These are phyloP conservation scores for Melanotaenia boesemani DNA, from an alignment of 2,797 vertebrate species.

Conservation along the genomic window DNA sequence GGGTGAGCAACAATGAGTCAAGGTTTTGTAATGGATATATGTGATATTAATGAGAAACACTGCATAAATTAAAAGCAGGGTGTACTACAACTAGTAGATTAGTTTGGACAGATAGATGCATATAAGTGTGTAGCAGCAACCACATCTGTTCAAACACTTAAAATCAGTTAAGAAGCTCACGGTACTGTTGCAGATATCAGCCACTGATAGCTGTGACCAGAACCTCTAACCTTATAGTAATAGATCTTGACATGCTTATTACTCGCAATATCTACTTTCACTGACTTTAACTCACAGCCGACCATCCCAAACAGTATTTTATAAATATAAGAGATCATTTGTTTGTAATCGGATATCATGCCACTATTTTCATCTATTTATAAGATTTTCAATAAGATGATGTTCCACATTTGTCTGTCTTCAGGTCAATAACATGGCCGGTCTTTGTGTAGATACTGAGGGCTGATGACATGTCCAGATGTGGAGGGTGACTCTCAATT, in stretches of 20 bases:
- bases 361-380: neutral
- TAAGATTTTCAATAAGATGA: conserved; percentile 20
- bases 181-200: conserved; percentile 61
- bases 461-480: conserved; percentile 84
- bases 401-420: conserved; percentile 9
- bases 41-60: neutral
- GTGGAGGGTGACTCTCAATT: conserved; percentile 69
- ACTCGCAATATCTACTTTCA: conserved; percentile 57
- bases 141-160: conserved; percentile 76
- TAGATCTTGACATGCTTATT: conserved; percentile 73
- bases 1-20: conserved; percentile 54
- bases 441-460: conserved; percentile 62
- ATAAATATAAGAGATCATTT: neutral
- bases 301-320: neutral
- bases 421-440: conserved; percentile 32
- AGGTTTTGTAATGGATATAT: conserved; percentile 16
- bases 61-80: conserved; percentile 13
- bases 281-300: conserved; percentile 16
- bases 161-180: conserved; percentile 81
- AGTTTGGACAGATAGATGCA: neutral
- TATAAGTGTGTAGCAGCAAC: conserved; percentile 18
- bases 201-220: conserved; percentile 64
- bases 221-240: conserved; percentile 68
- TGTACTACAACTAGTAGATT: conserved; percentile 1
- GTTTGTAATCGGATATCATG: conserved; percentile 24